Percentiles rank a stretch among this genome's conserved stretches.
Conservation (phyloP, 2,888 invertebrate species). For the Cephus sareptanus region DNA sequence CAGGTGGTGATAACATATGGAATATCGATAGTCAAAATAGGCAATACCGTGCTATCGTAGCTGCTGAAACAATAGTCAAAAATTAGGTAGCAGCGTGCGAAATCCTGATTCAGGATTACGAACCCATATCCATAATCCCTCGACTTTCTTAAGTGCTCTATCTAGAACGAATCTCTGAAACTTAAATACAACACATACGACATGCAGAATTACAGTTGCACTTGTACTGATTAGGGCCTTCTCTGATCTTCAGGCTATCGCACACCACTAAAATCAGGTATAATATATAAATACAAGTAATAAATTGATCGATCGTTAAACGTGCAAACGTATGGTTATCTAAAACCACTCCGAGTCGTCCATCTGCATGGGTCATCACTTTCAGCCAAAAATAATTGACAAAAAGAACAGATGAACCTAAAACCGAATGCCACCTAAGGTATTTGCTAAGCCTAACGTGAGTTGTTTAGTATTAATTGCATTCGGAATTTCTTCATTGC, state of each 20-base stretch:
- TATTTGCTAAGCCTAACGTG: slow-evolving; percentile 34
- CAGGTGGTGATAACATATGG: slow-evolving; percentile 38
- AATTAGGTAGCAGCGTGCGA: slow-evolving; percentile 64
- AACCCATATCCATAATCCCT: background rate
- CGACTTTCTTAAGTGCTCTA: background rate
- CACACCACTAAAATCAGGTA: slow-evolving; percentile 54
- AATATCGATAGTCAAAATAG: slow-evolving; percentile 47
- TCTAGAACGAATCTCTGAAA: background rate
- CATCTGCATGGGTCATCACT: slow-evolving; percentile 2
- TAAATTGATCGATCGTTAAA: slow-evolving; percentile 36
- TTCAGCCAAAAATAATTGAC: slow-evolving; percentile 5
- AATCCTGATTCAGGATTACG: slow-evolving; percentile 38
- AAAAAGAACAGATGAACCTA: slow-evolving; percentile 2
- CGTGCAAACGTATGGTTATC: slow-evolving; percentile 38
- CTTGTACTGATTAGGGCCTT: background rate
- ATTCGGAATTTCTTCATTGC: slow-evolving; percentile 37
- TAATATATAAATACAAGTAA: slow-evolving; percentile 42
- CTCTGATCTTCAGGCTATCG: slow-evolving; percentile 47
- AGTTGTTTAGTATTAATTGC: slow-evolving; percentile 20
- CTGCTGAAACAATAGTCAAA: slow-evolving; percentile 63
- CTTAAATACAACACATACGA: background rate
- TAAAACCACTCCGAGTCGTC: slow-evolving; percentile 32
- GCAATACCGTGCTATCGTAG: slow-evolving; percentile 64
- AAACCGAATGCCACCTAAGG: slow-evolving; percentile 7
- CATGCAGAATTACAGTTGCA: background rate